These are phyloP conservation scores for Atrichornis clamosus DNA, from an alignment of 2,113 vertebrate genomes.

Conservation along the genomic window DNA sequence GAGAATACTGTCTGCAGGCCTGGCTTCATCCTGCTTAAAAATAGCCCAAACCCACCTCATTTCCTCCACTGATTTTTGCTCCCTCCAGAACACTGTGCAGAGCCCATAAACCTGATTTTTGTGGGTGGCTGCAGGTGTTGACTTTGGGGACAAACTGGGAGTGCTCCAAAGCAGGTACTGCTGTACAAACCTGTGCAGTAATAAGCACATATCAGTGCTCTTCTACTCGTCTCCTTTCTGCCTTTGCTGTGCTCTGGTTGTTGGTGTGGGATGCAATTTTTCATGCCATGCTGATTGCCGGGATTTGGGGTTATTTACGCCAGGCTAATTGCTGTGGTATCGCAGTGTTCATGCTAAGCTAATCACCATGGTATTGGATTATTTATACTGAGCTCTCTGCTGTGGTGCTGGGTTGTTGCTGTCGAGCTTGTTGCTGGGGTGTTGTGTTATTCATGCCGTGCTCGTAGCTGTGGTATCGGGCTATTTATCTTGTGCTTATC, in stretches of 20 bases:
- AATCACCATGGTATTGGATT: slow-evolving; percentile 62
- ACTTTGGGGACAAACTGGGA: not conserved
- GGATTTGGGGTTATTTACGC: slow-evolving; percentile 56
- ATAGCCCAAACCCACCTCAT: not conserved
- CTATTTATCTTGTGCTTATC: slow-evolving; percentile 53
- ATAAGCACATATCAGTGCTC: not conserved
- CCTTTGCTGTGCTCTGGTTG: not conserved
- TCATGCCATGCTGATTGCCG: slow-evolving; percentile 11
- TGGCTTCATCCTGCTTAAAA: not conserved
- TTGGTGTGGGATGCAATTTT: not conserved
- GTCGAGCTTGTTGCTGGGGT: slow-evolving; percentile 21
- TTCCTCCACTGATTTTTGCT: not conserved
- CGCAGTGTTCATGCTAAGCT: slow-evolving; percentile 23
- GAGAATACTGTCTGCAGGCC: not conserved
- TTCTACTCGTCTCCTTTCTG: not conserved
- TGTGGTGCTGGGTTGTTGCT: slow-evolving; percentile 19
- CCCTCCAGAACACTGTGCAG: not conserved
- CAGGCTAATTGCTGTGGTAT: slow-evolving; percentile 56
- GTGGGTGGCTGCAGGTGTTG: not conserved
- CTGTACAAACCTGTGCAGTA: not conserved
- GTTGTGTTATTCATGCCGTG: slow-evolving; percentile 23
- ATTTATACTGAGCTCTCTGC: slow-evolving; percentile 56
- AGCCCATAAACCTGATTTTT: not conserved
- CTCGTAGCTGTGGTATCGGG: not conserved
- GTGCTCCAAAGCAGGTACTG: not conserved